Evolutionary conservation across 2,797 vertebrate species (phyloP), one percentile per base, ranked within the genome.

Genomic region (Sebastes oblongus): DNA sequence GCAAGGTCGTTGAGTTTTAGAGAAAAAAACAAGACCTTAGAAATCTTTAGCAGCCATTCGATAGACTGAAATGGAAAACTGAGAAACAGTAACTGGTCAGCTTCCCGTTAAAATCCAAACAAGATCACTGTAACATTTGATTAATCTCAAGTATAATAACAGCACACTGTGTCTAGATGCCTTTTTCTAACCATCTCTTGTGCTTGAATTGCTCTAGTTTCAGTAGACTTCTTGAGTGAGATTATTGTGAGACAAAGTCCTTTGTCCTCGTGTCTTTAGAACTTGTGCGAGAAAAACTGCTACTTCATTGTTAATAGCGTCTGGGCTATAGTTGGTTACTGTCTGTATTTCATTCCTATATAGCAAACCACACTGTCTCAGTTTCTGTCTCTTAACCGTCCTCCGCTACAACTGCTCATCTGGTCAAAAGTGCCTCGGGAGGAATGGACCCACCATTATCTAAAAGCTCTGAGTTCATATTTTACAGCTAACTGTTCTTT

Each of bases 391-490:
- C 24, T 65, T 46, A 58, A 58, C 66, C 13, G 62, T 67, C 34
- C 58, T 66, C 54, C 30, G 4, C 60, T 24, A 8, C 1, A 11
- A 64, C 39, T 4, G 4, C 29, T 75, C 7, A 1, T 66, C 29
- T 58, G 11, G 36, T 66, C 72, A n/a, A 20, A 52, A 56, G 25
- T 32, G 66, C 64, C 34, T 82, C 36, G 25, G 66, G 65, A 66
- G 39, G 36, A 66, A 74, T 7, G 22, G 72, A 80, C 34, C 75
- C 55, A 55, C 50, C 66, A 66, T 66, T 75, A 73, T 73, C 58
- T 72, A 30, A 65, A 52, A 74, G 66, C 64, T 70, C 50, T 6
- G n/a, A 42, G 30, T 76, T 80, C 11, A 68, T 65, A 24, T 65
- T 77, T 78, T 66, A 54, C 32, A 66, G 54, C 66, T 81, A 62